These are phyloP conservation scores for Neogale vison DNA, from an alignment of 2,113 vertebrate species.

Conservation along the genomic window DNA sequence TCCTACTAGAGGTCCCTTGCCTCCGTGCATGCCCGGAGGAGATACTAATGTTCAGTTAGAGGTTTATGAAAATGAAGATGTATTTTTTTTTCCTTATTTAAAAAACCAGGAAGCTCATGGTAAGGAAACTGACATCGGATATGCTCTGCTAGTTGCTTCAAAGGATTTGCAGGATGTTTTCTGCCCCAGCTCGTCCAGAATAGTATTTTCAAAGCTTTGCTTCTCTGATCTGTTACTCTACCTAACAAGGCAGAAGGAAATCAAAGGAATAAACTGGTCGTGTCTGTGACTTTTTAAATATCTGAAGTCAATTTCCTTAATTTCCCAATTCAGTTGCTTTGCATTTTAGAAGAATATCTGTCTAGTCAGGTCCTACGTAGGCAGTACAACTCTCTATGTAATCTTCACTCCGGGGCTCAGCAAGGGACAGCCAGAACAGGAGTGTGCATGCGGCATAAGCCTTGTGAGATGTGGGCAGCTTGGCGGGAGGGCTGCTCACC, in stretches of 20 bases:
- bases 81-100: background rate
- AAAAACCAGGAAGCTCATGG: background rate
- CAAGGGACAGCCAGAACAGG: background rate
- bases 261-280: background rate
- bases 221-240: background rate
- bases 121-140: background rate
- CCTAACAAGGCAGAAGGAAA: background rate
- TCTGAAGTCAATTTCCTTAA: background rate
- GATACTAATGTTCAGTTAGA: background rate
- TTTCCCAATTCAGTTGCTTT: background rate
- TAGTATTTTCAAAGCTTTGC: background rate
- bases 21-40: background rate
- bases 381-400: background rate
- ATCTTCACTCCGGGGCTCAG: background rate
- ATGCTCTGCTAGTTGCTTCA: background rate
- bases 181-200: background rate
- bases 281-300: background rate
- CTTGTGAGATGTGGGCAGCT: rapidly evolving
- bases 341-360: background rate
- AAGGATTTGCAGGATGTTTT: background rate
- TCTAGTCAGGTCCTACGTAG: rapidly evolving
- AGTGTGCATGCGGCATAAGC: rapidly evolving
- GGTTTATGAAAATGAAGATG: background rate
- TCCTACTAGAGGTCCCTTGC: background rate
- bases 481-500: rapidly evolving